Evolutionary conservation across 2,797 vertebrate species (phyloP).

Genomic region (Chelonia mydas): DNA sequence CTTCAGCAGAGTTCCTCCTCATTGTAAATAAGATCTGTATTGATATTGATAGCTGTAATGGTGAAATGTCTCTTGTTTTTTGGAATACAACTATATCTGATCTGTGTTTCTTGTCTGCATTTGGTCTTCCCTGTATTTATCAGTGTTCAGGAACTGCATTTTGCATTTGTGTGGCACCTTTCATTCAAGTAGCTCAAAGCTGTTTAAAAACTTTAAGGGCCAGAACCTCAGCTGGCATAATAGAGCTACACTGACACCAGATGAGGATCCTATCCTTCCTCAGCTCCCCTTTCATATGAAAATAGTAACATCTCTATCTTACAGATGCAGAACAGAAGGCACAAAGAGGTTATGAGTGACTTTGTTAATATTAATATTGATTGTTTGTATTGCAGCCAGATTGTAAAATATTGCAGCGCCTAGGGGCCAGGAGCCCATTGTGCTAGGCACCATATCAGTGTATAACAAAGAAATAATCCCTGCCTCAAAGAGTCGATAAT

Average conservation of each 20-base stretch:
- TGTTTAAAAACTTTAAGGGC: background rate
- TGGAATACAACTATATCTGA: background rate
- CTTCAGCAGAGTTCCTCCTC: slow-evolving; percentile 9
- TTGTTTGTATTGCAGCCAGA: background rate
- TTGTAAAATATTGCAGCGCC: background rate
- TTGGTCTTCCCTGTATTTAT: slow-evolving; percentile 17
- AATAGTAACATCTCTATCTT: slow-evolving; percentile 14
- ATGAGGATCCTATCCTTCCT: slow-evolving; percentile 40
- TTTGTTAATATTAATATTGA: background rate
- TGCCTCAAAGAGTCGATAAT: background rate
- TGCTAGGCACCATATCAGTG: background rate
- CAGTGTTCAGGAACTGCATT: background rate
- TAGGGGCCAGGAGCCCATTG: background rate
- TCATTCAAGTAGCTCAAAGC: slow-evolving; percentile 32
- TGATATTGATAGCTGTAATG: background rate
- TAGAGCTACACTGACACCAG: slow-evolving; percentile 35
- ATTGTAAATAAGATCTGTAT: slow-evolving; percentile 1
- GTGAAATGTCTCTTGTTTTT: background rate
- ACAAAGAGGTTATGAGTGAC: background rate
- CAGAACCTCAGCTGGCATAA: slow-evolving; percentile 11
- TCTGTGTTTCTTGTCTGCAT: background rate
- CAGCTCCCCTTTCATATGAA: background rate
- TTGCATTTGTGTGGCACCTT: slow-evolving; percentile 40
- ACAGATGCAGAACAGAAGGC: background rate
- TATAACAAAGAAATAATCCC: background rate